Conservation (phyloP, 2,797 vertebrate genomes). For the Propithecus perrieri region DNA sequence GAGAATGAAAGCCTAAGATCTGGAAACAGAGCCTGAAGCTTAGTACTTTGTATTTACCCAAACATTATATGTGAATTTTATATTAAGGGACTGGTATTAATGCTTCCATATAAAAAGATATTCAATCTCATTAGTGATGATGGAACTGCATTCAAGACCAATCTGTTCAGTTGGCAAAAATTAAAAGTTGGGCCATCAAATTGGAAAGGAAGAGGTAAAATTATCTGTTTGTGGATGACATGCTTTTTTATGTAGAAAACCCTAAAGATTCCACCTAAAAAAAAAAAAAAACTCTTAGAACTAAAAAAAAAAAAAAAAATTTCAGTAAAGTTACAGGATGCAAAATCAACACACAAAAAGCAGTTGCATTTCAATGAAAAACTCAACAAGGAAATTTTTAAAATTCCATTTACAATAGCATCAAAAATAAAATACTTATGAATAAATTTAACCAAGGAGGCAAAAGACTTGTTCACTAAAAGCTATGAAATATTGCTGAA, state of each 20-base stretch:
- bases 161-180: background rate
- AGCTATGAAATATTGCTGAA: too few relatives aligned
- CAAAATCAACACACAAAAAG: background rate
- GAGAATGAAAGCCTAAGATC: background rate
- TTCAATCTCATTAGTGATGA: background rate
- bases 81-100: background rate
- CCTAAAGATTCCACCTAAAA: too few relatives aligned
- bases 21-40: background rate
- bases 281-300: too few relatives aligned
- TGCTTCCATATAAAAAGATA: background rate
- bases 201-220: background rate
- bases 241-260: too few relatives aligned
- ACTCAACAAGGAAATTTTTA: background rate
- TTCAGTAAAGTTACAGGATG: background rate
- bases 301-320: too few relatives aligned
- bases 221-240: too few relatives aligned
- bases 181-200: background rate
- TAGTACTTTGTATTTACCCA: background rate
- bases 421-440: background rate
- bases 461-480: too few relatives aligned
- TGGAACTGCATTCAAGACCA: background rate
- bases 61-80: background rate
- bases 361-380: background rate
- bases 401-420: background rate
- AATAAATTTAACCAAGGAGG: too few relatives aligned